phyloP scores from a whole-genome alignment of 2,113 vertebrate species.

The Cranoglanis bouderius region DNA sequence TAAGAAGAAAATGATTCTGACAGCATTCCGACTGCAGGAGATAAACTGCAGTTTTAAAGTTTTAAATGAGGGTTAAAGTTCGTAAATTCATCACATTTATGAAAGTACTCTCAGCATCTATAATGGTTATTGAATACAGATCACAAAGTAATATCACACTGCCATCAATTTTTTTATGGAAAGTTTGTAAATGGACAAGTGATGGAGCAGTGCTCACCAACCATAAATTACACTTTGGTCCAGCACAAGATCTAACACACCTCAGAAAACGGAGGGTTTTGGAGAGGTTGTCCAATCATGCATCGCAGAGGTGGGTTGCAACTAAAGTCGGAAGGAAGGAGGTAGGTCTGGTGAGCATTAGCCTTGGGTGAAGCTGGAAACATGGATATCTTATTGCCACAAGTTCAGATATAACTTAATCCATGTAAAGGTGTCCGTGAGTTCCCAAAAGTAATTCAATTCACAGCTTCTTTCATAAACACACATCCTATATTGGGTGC shows the following conservation, averaged over 20 bases:
- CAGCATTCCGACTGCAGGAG: background rate
- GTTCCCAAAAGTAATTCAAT: background rate
- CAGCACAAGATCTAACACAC: background rate
- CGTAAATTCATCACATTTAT: background rate
- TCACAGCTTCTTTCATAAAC: background rate
- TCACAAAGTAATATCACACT: background rate
- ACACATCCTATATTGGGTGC: too few species aligned
- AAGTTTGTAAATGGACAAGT: background rate
- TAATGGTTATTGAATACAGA: background rate
- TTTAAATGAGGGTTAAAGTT: background rate
- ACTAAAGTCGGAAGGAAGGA: background rate
- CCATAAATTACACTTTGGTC: background rate
- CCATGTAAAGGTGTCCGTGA: background rate
- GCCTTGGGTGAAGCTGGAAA: background rate
- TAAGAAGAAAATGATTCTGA: slow-evolving; percentile 11
- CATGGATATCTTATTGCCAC: background rate
- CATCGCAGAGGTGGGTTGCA: background rate
- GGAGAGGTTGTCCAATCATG: background rate
- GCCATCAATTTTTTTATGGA: background rate
- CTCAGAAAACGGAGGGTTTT: background rate
- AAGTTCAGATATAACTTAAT: background rate
- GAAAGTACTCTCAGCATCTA: background rate
- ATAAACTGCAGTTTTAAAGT: background rate
- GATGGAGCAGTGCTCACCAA: background rate
- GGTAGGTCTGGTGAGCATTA: background rate